Conservation (phyloP, 2,113 vertebrate genomes). For the Poecilia latipinna region DNA sequence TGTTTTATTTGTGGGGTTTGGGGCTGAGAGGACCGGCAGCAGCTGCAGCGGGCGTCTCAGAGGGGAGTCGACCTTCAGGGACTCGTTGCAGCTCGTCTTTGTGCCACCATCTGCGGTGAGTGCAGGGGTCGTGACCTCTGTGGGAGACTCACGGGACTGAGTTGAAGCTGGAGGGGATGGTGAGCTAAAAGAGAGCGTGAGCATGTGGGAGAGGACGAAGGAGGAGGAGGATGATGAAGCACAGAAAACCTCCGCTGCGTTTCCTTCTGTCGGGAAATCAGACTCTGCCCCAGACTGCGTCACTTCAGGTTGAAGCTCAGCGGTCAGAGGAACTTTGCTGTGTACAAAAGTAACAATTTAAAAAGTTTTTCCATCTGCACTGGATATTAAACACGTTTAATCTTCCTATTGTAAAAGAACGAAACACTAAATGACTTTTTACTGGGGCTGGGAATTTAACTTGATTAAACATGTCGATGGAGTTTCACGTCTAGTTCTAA, state of each 20-base stretch:
- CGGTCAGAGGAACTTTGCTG: not conserved
- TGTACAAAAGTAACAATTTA: no score
- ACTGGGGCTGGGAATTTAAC: no score
- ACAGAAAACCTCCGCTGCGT: slow-evolving; percentile 29
- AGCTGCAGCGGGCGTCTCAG: slow-evolving; percentile 33
- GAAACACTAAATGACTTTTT: no score
- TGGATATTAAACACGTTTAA: not conserved
- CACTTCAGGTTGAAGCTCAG: not conserved
- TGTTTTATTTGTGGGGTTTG: slow-evolving; percentile 4
- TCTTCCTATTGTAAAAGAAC: no score
- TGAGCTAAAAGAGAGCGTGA: no score
- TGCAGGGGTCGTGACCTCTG: slow-evolving; percentile 52
- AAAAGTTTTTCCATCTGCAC: not conserved
- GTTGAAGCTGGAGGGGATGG: slow-evolving; percentile 34
- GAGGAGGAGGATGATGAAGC: not conserved
- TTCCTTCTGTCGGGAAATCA: slow-evolving; percentile 52
- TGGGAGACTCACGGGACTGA: slow-evolving; percentile 40
- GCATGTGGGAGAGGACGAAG: no score
- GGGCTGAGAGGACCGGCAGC: slow-evolving; percentile 27
- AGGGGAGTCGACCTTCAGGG: slow-evolving; percentile 23
- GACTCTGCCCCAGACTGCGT: not conserved
- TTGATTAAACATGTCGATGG: no score
- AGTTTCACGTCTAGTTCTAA: no score
- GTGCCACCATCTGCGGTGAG: slow-evolving; percentile 72
- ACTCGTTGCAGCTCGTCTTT: slow-evolving; percentile 53